phyloP scores from a whole-genome alignment of 2,113 vertebrate genomes.

The Sorex fumeus region DNA sequence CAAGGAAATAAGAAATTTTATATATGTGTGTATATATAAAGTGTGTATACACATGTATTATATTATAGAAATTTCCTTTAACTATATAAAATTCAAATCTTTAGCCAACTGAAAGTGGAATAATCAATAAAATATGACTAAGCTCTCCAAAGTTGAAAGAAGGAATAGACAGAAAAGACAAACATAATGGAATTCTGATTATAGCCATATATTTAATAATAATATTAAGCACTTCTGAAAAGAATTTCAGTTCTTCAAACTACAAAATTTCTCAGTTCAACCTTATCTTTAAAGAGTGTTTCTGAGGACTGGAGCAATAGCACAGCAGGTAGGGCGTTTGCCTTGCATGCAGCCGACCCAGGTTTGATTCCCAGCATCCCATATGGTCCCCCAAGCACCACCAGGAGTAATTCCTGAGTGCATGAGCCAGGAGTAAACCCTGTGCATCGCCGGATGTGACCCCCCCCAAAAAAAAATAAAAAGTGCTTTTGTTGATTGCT shows the following conservation, averaged over 20 bases:
- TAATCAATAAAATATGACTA: conserved; percentile 21
- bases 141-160: not conserved
- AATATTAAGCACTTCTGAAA: not conserved
- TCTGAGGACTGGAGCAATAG: too few relatives aligned
- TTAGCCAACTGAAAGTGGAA: conserved; percentile 26
- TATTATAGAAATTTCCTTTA: not conserved
- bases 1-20: not conserved
- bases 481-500: conserved; percentile 10
- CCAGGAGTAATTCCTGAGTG: too few relatives aligned
- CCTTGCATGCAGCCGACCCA: too few relatives aligned
- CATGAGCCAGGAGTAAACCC: too few relatives aligned
- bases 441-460: too few relatives aligned
- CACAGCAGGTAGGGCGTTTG: too few relatives aligned
- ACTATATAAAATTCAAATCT: not conserved
- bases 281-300: conserved; percentile 13
- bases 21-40: not conserved
- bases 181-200: not conserved
- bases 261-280: conserved; percentile 23
- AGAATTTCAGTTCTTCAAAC: conserved; percentile 33
- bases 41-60: not conserved
- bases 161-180: not conserved
- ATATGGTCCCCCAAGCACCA: too few relatives aligned
- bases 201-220: not conserved
- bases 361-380: too few relatives aligned
- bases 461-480: too few relatives aligned